These are phyloP conservation scores for Styela plicata DNA, from an alignment of 23 tunicate genomes.

Conservation along the genomic window DNA sequence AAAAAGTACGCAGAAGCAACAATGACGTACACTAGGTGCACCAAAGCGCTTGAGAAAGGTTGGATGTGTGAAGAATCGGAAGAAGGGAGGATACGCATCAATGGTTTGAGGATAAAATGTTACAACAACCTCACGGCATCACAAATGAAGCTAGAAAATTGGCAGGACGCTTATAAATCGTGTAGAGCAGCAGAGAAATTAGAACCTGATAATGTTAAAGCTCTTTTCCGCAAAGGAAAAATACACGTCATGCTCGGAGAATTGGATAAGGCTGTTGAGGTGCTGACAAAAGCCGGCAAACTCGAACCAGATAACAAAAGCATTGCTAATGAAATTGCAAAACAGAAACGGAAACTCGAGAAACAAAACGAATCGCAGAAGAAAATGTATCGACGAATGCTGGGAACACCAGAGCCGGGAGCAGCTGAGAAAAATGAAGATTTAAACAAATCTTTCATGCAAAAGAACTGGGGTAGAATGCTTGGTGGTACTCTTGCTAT, in stretches of 20 bases:
- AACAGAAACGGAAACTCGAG: constrained; percentile 28
- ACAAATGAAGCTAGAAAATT: constrained; percentile 48
- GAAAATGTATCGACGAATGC: constrained; percentile 73
- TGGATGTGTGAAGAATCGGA: constrained; percentile 32
- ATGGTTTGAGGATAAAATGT: constrained; percentile 37
- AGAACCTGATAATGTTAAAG: constrained; percentile 54
- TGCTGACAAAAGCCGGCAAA: constrained; percentile 52
- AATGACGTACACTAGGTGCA: constrained; percentile 48
- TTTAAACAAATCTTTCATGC: background rate
- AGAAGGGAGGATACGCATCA: constrained; percentile 31
- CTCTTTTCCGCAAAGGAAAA: constrained; percentile 74
- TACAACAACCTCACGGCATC: constrained; percentile 72
- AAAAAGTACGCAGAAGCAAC: constrained; percentile 48
- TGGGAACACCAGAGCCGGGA: constrained; percentile 1
- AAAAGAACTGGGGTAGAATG: constrained; percentile 5
- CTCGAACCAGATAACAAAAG: constrained; percentile 57
- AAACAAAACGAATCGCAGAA: constrained; percentile 54
- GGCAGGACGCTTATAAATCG: constrained; percentile 60
- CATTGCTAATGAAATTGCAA: constrained; percentile 37
- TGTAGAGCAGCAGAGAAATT: constrained; percentile 52
- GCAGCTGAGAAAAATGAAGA: background rate
- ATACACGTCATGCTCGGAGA: constrained; percentile 45
- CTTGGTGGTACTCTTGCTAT: constrained; percentile 25
- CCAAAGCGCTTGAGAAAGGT: constrained; percentile 48
- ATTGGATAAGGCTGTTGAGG: constrained; percentile 21